Base-by-base conservation (phyloP, 1,140 invertebrate species). In the Drosophila ogumai region DNA sequence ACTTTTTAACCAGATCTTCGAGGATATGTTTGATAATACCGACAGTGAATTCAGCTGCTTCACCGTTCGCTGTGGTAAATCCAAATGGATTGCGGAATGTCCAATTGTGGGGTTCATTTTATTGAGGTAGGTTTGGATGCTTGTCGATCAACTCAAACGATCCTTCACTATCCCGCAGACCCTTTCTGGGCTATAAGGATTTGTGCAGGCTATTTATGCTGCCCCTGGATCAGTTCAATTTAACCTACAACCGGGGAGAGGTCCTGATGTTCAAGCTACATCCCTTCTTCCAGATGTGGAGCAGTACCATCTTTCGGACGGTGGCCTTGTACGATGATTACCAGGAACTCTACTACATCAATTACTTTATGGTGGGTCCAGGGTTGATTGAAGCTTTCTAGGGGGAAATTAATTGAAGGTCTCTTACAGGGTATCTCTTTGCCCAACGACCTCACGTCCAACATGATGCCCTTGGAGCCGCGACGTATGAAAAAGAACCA, bases 381-480 rank as follows among this genome's bases (percentile, higher is more conserved):
- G 0, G 8, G 4, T 55, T n/a, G 3, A 10, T 10, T 15, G 12
- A 1, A 3, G 9, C 7, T 28, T 6, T 17, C 1, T 32, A 5
- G 10, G 5, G 4, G 4, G 9, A 22, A 36, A 34, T 12, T 6
- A 10, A 6, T 12, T 52, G 2, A 25, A 7, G 0, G 4, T 8
- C 4, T 38, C 4, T 17, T 3, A 15, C 13, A 81, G 79, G 66
- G 58, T 3, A 25, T 55, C 0, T 38, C 43, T 3, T n/a, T 84
- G 49, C 67, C 85, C 19, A 88, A 88, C 28, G 84, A 88, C 34
- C 31, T 88, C 19, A 64, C 38, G 9, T 38, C 32, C 10, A 78
- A 68, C 15, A 88, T 88, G 84, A 88, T 88, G 84, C 84, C 84
- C 1, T 40, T 88, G 17, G 84, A 88, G 52, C 85, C 84, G 13